Evolutionary conservation across 2,888 invertebrate species (phyloP).

Genomic region (Drosophila peninsularis): DNA sequence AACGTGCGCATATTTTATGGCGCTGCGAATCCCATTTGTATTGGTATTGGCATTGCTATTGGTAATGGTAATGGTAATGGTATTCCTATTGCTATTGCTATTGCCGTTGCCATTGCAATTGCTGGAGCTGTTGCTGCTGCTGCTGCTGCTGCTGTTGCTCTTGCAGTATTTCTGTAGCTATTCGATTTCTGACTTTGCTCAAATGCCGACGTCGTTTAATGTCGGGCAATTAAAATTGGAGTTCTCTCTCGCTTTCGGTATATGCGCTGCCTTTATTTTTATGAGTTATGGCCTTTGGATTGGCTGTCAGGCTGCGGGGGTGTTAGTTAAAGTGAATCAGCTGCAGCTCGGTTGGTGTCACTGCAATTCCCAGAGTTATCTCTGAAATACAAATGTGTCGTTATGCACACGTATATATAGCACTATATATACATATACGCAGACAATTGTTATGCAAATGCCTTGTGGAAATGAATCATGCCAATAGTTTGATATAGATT

Average conservation of each 20-base stretch:
- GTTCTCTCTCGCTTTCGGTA: slow-evolving; percentile 39
- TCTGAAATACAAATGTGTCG: slow-evolving; percentile 18
- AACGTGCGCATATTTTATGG: slow-evolving; percentile 79
- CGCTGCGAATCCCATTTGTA: slow-evolving; percentile 55
- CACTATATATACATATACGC: background rate
- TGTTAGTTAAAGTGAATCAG: slow-evolving; percentile 29
- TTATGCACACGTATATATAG: background rate
- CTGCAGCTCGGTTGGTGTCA: slow-evolving; percentile 51
- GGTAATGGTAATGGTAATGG: slow-evolving; percentile 48
- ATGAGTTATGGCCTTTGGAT: slow-evolving; percentile 64
- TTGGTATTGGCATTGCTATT: slow-evolving; percentile 34
- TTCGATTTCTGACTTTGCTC: slow-evolving; percentile 38
- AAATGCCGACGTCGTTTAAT: slow-evolving; percentile 67
- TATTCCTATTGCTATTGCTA: slow-evolving; percentile 24
- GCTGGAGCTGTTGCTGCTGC: slow-evolving; percentile 6
- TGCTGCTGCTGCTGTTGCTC: slow-evolving; percentile 16
- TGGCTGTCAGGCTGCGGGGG: background rate
- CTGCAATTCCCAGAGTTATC: slow-evolving; percentile 36
- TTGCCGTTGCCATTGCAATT: slow-evolving; percentile 24
- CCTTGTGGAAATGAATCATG: background rate
- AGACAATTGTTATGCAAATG: slow-evolving; percentile 4
- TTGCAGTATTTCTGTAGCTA: slow-evolving; percentile 24
- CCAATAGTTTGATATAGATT: background rate
- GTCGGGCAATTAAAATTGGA: slow-evolving; percentile 79
- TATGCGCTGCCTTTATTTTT: slow-evolving; percentile 48